A percentile compares a stretch with the other conserved stretches of the same genome.
These are phyloP conservation scores for Chrysaora quinquecirrha DNA, from an alignment of 30 jellyfish, hydroid and myxozoan species.

Conservation along the genomic window DNA sequence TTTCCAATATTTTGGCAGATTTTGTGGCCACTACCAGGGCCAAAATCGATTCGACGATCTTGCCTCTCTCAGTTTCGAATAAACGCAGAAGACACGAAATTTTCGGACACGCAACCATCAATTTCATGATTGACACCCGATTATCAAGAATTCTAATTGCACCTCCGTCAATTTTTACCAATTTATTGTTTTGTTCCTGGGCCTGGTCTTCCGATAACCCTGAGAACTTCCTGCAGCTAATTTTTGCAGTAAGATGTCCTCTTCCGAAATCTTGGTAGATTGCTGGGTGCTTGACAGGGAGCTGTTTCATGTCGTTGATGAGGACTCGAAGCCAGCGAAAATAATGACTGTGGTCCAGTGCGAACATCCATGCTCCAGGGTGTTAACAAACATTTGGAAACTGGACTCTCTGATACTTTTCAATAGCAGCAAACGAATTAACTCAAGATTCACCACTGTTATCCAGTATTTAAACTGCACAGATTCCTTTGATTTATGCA, in stretches of 20 bases:
- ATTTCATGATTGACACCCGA: slow-evolving; percentile 37
- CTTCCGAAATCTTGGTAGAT: slow-evolving; percentile 17
- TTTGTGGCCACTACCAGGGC: no score
- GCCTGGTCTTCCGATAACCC: slow-evolving; percentile 51
- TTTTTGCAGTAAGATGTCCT: slow-evolving; percentile 22
- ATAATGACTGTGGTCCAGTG: slow-evolving; percentile 3
- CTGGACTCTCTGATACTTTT: neutral
- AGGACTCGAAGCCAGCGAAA: slow-evolving; percentile 42
- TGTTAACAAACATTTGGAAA: slow-evolving; percentile 10
- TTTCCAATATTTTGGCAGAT: no score
- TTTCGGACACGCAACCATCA: slow-evolving; percentile 53
- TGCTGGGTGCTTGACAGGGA: slow-evolving; percentile 24
- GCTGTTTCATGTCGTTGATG: neutral
- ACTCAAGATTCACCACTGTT: neutral
- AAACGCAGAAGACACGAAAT: slow-evolving; percentile 5
- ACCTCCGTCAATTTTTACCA: slow-evolving; percentile 52
- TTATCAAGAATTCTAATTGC: slow-evolving; percentile 41
- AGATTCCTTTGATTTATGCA: neutral
- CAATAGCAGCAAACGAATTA: neutral
- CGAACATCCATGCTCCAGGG: slow-evolving; percentile 32
- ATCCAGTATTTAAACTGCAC: slow-evolving; percentile 13
- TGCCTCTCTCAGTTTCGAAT: slow-evolving; percentile 4
- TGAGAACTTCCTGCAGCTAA: neutral
- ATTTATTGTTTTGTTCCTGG: slow-evolving; percentile 58
- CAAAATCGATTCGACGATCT: slow-evolving; percentile 7